Percentiles rank a stretch among this genome's conserved stretches.
phyloP scores from a whole-genome alignment of 2,113 vertebrate genomes.

The Circaetus cinerascens region DNA sequence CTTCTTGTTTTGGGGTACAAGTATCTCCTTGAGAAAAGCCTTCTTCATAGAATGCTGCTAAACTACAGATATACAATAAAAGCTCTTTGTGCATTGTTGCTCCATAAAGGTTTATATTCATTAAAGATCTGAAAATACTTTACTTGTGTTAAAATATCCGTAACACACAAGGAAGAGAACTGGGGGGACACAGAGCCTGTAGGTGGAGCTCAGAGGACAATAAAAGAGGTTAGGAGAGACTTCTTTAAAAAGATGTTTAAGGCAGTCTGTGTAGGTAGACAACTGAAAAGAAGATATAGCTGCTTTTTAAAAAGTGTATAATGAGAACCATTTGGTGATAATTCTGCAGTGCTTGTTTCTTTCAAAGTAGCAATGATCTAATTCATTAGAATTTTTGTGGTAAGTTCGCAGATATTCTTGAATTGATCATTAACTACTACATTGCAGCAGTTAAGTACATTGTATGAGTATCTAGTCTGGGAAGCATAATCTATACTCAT shows the following conservation, averaged over 20 bases:
- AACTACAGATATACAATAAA: fast-evolving
- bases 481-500: background rate
- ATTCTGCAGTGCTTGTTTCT: background rate
- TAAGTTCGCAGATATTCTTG: background rate
- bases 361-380: background rate
- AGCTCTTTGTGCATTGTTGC: background rate
- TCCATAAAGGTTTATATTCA: background rate
- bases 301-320: background rate
- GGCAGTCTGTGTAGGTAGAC: background rate
- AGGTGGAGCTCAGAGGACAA: background rate
- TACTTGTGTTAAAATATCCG: background rate
- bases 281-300: background rate
- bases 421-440: background rate
- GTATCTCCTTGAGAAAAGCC: background rate
- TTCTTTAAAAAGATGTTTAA: background rate
- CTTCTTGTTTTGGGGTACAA: fast-evolving
- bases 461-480: background rate
- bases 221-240: background rate
- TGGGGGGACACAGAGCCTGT: background rate
- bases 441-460: background rate
- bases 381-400: background rate
- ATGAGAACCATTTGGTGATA: background rate
- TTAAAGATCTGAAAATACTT: background rate
- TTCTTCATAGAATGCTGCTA: background rate
- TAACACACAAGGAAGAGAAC: background rate